These are phyloP conservation scores for Drosophila aff. DNA, from an alignment of 1,140 invertebrate species.

Conservation along the genomic window DNA sequence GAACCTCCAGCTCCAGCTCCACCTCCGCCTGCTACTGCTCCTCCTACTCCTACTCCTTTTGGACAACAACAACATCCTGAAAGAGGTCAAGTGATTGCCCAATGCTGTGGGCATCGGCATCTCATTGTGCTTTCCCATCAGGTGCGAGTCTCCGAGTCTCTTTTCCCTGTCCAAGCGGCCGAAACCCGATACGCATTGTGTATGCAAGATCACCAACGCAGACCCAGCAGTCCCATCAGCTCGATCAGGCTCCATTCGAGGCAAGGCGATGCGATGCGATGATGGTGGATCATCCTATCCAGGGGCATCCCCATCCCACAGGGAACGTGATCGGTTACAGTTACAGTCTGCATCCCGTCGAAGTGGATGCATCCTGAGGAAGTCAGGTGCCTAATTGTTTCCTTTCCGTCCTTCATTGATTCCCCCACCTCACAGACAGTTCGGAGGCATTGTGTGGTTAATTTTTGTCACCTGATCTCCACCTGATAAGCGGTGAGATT, in stretches of 20 bases:
- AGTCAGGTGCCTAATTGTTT: slow-evolving; percentile 83
- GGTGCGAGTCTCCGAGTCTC: slow-evolving; percentile 51
- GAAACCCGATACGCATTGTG: slow-evolving; percentile 82
- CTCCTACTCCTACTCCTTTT: neutral
- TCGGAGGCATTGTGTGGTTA: slow-evolving; percentile 58
- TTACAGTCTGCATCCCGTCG: slow-evolving; percentile 59
- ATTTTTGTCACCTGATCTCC: slow-evolving; percentile 77
- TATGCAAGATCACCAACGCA: slow-evolving; percentile 73
- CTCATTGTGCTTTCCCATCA: slow-evolving; percentile 83
- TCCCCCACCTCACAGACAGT: slow-evolving; percentile 16
- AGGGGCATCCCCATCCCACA: slow-evolving; percentile 16
- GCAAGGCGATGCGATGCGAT: slow-evolving; percentile 5
- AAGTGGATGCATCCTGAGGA: slow-evolving; percentile 73
- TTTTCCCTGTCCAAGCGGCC: slow-evolving; percentile 27
- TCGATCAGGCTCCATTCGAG: slow-evolving; percentile 9
- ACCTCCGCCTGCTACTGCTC: neutral
- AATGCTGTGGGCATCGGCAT: slow-evolving; percentile 56
- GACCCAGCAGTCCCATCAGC: slow-evolving; percentile 15
- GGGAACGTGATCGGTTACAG: slow-evolving; percentile 70
- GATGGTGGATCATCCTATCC: slow-evolving; percentile 22
- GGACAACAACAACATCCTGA: slow-evolving; percentile 75
- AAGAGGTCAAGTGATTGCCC: slow-evolving; percentile 81
- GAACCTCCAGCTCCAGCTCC: slow-evolving; percentile 55
- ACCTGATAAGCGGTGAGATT: slow-evolving; percentile 56
- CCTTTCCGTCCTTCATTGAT: slow-evolving; percentile 64